phyloP scores from a whole-genome alignment of 2,113 vertebrate species.

The Prietella phreatophila region DNA sequence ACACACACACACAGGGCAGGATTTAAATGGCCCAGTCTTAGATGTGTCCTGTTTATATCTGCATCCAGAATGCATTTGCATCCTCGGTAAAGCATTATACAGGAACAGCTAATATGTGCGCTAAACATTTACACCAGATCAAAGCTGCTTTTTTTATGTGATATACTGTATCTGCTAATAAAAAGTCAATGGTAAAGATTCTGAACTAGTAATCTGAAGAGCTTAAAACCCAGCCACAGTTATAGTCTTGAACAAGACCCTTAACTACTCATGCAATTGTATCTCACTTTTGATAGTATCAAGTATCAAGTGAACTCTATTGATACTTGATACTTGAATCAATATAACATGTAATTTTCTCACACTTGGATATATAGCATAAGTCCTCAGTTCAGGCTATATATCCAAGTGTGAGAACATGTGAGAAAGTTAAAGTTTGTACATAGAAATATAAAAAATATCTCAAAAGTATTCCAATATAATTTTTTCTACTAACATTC shows the following conservation, averaged over 20 bases:
- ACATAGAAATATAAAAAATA: neutral
- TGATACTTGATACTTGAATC: too few relatives aligned
- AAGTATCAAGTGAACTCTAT: too few relatives aligned
- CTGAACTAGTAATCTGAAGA: neutral
- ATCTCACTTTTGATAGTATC: neutral
- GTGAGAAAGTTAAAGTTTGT: neutral
- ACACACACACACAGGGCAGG: slow-evolving; percentile 3
- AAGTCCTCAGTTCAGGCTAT: neutral
- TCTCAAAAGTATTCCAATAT: neutral
- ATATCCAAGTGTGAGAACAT: neutral
- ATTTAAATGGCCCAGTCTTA: neutral
- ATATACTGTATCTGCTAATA: neutral
- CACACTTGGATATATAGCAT: too few relatives aligned
- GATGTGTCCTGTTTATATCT: neutral
- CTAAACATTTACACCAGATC: neutral
- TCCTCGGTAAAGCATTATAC: neutral
- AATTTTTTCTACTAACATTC: neutral
- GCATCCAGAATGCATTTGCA: too few relatives aligned
- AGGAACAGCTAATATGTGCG: too few relatives aligned
- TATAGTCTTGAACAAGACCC: neutral
- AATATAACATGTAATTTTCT: too few relatives aligned
- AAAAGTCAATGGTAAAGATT: neutral
- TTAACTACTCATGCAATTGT: neutral
- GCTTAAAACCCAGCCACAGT: neutral
- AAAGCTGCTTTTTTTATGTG: neutral